Percentiles rank a stretch among this genome's conserved stretches.
Conservation (phyloP, 2,888 invertebrate species). For the Heteromurus nitidus region DNA sequence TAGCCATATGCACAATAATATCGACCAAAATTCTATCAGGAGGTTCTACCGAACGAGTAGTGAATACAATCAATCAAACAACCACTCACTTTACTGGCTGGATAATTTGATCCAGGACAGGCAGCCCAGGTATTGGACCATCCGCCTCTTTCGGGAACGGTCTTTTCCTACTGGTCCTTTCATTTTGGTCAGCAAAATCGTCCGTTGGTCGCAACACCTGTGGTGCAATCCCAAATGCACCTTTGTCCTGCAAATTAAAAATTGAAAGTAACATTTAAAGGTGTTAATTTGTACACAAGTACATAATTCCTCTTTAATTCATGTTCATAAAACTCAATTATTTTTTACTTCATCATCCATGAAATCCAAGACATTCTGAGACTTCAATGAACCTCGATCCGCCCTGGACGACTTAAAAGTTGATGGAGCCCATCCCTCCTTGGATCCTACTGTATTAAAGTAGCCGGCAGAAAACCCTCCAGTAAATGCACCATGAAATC, state of each 20-base stretch:
- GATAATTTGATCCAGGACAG: conserved; percentile 83
- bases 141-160: conserved; percentile 74
- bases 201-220: conserved; percentile 86
- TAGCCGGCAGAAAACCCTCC: conserved; percentile 99
- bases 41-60: too few relatives aligned
- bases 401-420: conserved; percentile 91
- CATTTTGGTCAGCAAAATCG: conserved; percentile 80
- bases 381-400: conserved; percentile 79
- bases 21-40: too few relatives aligned
- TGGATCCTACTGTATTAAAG: conserved; percentile 96
- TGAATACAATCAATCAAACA: conserved; percentile 5
- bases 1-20: too few relatives aligned
- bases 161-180: conserved; percentile 74
- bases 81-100: conserved; percentile 79
- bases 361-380: conserved; percentile 91
- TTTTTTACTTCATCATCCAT: conserved; percentile 93
- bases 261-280: neutral
- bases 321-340: neutral
- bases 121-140: conserved; percentile 80
- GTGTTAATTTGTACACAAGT: neutral
- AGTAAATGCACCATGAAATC: conserved; percentile 99
- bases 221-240: conserved; percentile 96
- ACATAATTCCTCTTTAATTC: neutral
- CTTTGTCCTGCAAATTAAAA: conserved; percentile 81
- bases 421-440: conserved; percentile 95